Evolutionary conservation across 1,140 invertebrate genomes (phyloP), one percentile per base, ranked within the genome.

Genomic region (Drosophila albomicans): DNA sequence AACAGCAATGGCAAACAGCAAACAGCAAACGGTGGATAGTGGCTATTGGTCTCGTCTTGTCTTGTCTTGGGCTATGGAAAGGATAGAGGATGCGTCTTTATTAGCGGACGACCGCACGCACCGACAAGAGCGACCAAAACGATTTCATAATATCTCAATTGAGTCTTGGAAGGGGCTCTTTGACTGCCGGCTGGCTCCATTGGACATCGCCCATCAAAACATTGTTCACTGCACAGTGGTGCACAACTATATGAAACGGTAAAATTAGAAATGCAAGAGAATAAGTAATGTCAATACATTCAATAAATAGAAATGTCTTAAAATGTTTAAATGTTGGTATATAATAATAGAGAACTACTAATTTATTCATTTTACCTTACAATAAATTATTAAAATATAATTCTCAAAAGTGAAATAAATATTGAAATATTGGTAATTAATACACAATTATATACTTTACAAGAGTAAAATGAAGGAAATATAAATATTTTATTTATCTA

Each of bases 81-180:
- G 69, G 65, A 81, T 66, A 66, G 54, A 66, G 84, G 84, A 82
- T 84, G 77, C 79, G 66, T 87, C 84, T 82, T 61, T 82, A 88
- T 82, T 82, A 78, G 74, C 30, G 58, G 70, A 66, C 52, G 74
- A 88, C 84, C 84, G 85, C 85, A 86, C 82, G 82, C 82, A 86
- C 84, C 74, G 62, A 48, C 61, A 58, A 75, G 51, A 58, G 75
- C 41, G 58, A 46, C 71, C 51, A 75, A 78, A 79, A 70, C 78
- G 74, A 84, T 87, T 81, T 87, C 81, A 81, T 87, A 87, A 87
- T 87, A 87, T 87, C 84, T 87, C 84, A 87, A 87, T 87, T 87
- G 84, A 84, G 45, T 46, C 68, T 51, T 71, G 80, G 46, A 75
- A 25, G 56, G 71, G 49, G 57, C 59, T 51, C 51, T 30, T 30